phyloP scores from a whole-genome alignment of 1,140 invertebrate species.

The Drosophila azteca region DNA sequence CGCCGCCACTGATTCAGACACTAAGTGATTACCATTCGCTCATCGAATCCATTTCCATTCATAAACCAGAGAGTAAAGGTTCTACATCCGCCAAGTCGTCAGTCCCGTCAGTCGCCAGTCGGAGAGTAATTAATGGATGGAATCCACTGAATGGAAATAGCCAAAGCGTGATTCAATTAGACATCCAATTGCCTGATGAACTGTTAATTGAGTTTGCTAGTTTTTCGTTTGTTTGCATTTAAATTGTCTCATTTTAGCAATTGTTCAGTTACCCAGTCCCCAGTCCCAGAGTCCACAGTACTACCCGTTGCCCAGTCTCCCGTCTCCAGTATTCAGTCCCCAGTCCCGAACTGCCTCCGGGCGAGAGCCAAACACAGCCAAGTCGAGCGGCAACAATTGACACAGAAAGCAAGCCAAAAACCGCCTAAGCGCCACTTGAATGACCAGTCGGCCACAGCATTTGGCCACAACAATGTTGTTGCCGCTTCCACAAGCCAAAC shows the following conservation, averaged over 20 bases:
- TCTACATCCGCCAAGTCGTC: conserved; percentile 64
- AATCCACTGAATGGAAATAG: conserved; percentile 52
- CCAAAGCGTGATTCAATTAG: conserved; percentile 75
- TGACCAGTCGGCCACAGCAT: conserved; percentile 54
- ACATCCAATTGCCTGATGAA: conserved; percentile 66
- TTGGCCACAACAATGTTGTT: conserved; percentile 26
- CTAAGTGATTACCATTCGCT: conserved; percentile 39
- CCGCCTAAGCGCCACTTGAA: conserved; percentile 77
- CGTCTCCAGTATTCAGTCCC: no score
- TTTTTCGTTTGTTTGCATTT: conserved; percentile 66
- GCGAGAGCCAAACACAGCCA: background rate
- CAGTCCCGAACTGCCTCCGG: conserved; percentile 30
- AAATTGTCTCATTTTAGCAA: conserved; percentile 72
- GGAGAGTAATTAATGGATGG: conserved; percentile 68
- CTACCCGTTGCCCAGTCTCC: background rate
- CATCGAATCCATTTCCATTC: conserved; percentile 48
- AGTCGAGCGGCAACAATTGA: conserved; percentile 67
- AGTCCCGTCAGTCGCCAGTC: background rate
- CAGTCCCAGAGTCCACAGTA: conserved; percentile 18
- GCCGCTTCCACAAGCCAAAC: conserved; percentile 55
- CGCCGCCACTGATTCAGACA: conserved; percentile 62
- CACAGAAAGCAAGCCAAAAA: conserved; percentile 72
- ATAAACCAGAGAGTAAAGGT: conserved; percentile 63
- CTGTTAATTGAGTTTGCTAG: conserved; percentile 69
- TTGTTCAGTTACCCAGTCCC: conserved; percentile 18